A percentile compares a stretch with the other conserved stretches of the same genome.
Evolutionary conservation across 1,140 invertebrate genomes (phyloP).

Genomic region (Maconellicoccus hirsutus): DNA sequence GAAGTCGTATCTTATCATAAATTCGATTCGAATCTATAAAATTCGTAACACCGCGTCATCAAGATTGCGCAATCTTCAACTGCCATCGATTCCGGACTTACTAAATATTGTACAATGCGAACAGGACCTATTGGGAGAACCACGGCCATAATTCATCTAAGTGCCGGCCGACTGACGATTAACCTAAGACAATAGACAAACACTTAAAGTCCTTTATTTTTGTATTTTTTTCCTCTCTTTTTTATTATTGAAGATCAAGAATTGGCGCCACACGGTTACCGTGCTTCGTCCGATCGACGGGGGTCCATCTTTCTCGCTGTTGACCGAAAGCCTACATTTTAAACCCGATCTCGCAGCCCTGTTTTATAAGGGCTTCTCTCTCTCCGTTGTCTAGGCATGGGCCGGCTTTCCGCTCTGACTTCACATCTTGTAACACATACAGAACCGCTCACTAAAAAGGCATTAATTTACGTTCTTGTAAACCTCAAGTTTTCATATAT

Average conservation of each 20-base stretch:
- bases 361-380: background rate
- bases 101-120: background rate
- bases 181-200: slow-evolving; percentile 13
- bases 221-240: slow-evolving; percentile 13
- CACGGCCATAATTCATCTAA: slow-evolving; percentile 13
- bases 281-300: slow-evolving; percentile 10
- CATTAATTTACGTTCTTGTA: slow-evolving; percentile 19
- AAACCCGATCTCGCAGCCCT: slow-evolving; percentile 14
- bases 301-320: slow-evolving; percentile 16
- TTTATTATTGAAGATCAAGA: slow-evolving; percentile 19
- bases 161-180: slow-evolving; percentile 17
- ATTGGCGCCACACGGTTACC: slow-evolving; percentile 18
- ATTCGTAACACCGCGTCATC: too few species aligned
- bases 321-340: slow-evolving; percentile 17
- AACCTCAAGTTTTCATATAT: background rate
- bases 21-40: too few species aligned
- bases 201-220: slow-evolving; percentile 19
- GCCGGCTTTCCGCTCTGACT: background rate
- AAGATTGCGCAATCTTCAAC: too few species aligned
- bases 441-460: background rate
- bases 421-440: background rate
- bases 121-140: background rate
- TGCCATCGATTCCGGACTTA: too few species aligned
- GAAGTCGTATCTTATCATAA: too few species aligned
- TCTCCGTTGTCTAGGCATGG: background rate